Percentiles rank a stretch among this genome's conserved stretches.
Conservation (phyloP, 2,797 vertebrate species). For the Rhynchonycteris naso region DNA sequence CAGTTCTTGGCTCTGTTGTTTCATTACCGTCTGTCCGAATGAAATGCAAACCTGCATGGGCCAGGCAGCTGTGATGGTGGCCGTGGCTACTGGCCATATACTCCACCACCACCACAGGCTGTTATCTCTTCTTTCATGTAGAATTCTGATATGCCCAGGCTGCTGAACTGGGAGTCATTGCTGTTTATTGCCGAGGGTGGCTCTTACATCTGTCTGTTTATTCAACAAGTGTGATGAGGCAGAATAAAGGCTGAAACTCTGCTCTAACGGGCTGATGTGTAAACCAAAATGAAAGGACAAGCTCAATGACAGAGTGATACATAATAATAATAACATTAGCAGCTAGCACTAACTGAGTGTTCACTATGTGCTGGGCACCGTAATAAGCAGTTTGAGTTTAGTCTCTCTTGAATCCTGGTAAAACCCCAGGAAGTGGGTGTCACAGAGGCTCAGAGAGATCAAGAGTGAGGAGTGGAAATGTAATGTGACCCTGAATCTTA, state of each 20-base stretch:
- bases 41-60: too few species aligned
- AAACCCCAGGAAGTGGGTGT: not conserved
- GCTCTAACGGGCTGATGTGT: not conserved
- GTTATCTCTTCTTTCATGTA: not conserved
- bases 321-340: not conserved
- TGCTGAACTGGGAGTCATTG: rapidly evolving
- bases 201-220: too few species aligned
- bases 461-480: not conserved
- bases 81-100: too few species aligned
- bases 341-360: not conserved
- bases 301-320: not conserved
- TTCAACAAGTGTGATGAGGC: not conserved
- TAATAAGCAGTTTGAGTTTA: not conserved
- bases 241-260: not conserved
- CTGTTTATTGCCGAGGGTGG: not conserved
- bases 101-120: rapidly evolving
- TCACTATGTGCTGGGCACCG: not conserved
- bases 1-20: too few species aligned
- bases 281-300: not conserved
- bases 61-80: too few species aligned
- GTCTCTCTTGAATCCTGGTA: not conserved
- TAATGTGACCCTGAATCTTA: not conserved
- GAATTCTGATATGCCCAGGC: too few species aligned
- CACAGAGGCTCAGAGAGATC: not conserved
- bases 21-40: too few species aligned